Base-by-base conservation (phyloP, 1,140 invertebrate genomes). In the Neelides sp. region DNA sequence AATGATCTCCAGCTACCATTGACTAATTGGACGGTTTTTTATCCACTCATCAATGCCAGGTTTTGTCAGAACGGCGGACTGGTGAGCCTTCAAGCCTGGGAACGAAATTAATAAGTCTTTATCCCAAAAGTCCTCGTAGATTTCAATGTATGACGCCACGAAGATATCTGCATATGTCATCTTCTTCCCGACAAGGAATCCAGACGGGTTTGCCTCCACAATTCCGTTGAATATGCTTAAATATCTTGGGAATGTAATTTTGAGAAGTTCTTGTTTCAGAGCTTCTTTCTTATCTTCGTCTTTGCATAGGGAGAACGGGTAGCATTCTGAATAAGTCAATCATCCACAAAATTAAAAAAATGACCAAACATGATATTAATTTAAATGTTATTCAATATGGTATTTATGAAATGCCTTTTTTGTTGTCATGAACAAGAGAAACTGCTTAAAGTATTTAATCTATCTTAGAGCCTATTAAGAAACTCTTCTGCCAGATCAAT, bases 51-150 rank as follows among this genome's bases (percentile, higher is more conserved):
- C 61, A 19, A 61, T 61, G 19, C 42, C 46, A 17, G 48, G 48
- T n/a, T 55, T 15, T 3, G 43, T 32, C 15, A 45, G 35, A 8
- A 61, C 42, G 15, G 27, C 40, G 3, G 39, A 28, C 23, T 43
- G 41, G 17, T 43, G 41, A 13, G 20, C 24, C 23, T 43, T 39
- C 10, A 43, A 12, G 7, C 5, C 19, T 10, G 15, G 7, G 20
- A 43, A 43, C 4, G 20, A 7, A 5, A 23, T 26, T 10, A 24
- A 23, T 10, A 23, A 8, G 12, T 26, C 39, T 10, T 10, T 10
- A 50, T 79, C 70, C 3, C 24, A 15, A 13, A 65, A 65, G 47
- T 71, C 70, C 4, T 39, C 37, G 30, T 26, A 44, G 13, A 41
- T 24, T 3, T 28, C 40, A n/a, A 45, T 19, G 4, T 27, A 40